phyloP scores from a whole-genome alignment of 1,140 invertebrate species.

The Drosophila sp. region DNA sequence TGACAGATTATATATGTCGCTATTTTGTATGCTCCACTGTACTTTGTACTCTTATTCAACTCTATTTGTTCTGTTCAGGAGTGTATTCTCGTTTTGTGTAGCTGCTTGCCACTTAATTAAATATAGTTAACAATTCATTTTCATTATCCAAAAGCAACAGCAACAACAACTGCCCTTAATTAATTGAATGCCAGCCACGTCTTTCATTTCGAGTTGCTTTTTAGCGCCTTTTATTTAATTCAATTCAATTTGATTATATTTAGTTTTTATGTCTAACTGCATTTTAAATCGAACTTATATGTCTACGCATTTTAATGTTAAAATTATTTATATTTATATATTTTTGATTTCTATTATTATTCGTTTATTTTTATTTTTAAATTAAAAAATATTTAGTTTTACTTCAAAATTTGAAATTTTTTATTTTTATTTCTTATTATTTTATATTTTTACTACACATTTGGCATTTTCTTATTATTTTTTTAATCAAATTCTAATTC shows the following conservation, averaged over 20 bases:
- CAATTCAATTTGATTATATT: constrained; percentile 32
- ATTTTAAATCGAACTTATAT: constrained; percentile 42
- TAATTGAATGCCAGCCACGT: constrained; percentile 30
- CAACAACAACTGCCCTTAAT: constrained; percentile 22
- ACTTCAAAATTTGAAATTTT: constrained; percentile 8
- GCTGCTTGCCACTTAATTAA: constrained; percentile 55
- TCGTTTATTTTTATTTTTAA: constrained; percentile 19
- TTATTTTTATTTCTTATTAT: constrained; percentile 10
- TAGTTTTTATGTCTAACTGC: constrained; percentile 51
- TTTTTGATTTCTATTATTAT: neutral
- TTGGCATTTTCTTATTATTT: constrained; percentile 46
- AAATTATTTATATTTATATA: constrained; percentile 10
- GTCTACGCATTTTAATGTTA: constrained; percentile 35
- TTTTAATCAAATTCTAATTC: constrained; percentile 16
- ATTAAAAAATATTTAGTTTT: constrained; percentile 13
- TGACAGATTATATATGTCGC: constrained; percentile 36
- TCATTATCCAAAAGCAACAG: constrained; percentile 31
- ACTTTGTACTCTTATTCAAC: constrained; percentile 6
- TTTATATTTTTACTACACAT: constrained; percentile 6
- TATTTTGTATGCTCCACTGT: constrained; percentile 10
- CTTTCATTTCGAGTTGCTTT: constrained; percentile 51
- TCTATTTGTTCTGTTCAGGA: constrained; percentile 35
- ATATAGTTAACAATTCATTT: constrained; percentile 29
- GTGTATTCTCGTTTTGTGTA: constrained; percentile 67
- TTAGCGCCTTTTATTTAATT: constrained; percentile 48